Base-by-base conservation (phyloP, 2,113 vertebrate species). In the Actenoides hombroni region DNA sequence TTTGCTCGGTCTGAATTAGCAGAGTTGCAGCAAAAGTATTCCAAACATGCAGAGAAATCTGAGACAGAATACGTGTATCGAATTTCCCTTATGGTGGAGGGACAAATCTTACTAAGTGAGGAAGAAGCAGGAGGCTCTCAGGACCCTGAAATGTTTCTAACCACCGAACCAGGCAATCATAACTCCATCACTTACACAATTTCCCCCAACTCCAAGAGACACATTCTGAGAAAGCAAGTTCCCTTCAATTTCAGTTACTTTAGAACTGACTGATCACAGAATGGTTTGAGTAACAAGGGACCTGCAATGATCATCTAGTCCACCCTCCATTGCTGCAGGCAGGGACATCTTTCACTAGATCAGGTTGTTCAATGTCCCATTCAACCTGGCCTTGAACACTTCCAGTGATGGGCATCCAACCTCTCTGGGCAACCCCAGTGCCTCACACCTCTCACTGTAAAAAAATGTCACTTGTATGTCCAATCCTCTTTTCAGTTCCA, bases 241-340 rank as follows among this genome's bases (percentile, higher is more conserved):
- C 26, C 49, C 20, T 42, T 18, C 4, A 80, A 70, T 83, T n/a
- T 88, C 19, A 46, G 8, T 85, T n/a, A 23, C 61, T 70, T 88
- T 49, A 75, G 31, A 81, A 65, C 46, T 19, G n/a, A 40, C 11
- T 18, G 65, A 5, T 23, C 35, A 35, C 4, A 10, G 26, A 88
- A 35, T 0, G 0, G 23, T 84, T 25, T 24, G 9, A 1, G 20
- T 6, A 70, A 11, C 13, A 78, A 75, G 3, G 6, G 10, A 48
- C 4, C 8, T 90, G 78, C 24, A 61, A 87, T 61, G 40, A 39
- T 9, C 23, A 70, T 5, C 14, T 12, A n/a, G 18, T 28, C 23
- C 42, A 64, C 3, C 5, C 2, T 26, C 15, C 1, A 37, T 24
- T 9, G 14, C 17, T 21, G 51, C 9, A 54, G 46, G 11, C 40